phyloP scores from a whole-genome alignment of 2,113 vertebrate genomes.

The Zosterops japonicus region DNA sequence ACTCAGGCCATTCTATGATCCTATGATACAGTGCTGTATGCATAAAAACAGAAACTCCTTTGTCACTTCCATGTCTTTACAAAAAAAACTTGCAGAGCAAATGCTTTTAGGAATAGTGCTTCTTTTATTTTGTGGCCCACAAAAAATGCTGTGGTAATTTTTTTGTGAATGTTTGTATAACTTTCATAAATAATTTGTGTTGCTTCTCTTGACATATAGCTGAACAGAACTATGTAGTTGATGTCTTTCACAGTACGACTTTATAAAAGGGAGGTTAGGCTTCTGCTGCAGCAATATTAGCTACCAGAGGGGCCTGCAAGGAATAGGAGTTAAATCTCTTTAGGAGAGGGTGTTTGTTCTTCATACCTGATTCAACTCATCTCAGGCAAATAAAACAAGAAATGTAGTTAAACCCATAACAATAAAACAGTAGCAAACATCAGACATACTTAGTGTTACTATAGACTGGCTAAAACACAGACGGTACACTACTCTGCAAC shows the following conservation, averaged over 20 bases:
- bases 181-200: neutral
- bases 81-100: neutral
- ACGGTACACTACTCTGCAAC: neutral
- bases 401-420: neutral
- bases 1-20: neutral
- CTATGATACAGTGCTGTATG: neutral
- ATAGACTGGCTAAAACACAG: neutral
- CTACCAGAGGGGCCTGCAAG: neutral
- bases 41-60: neutral
- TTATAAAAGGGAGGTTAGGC: neutral
- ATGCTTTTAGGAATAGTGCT: neutral
- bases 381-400: neutral
- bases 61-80: neutral
- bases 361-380: neutral
- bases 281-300: neutral
- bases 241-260: accelerated
- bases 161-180: neutral
- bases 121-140: neutral
- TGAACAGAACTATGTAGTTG: neutral
- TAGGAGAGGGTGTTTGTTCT: neutral
- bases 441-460: neutral
- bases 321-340: neutral
- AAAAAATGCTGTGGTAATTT: neutral
- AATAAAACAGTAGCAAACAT: neutral
- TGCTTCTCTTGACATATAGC: neutral